Percentiles rank a stretch among this genome's conserved stretches.
These are phyloP conservation scores for Portunus trituberculatus DNA, from an alignment of 1,140 invertebrate species.

Conservation along the genomic window DNA sequence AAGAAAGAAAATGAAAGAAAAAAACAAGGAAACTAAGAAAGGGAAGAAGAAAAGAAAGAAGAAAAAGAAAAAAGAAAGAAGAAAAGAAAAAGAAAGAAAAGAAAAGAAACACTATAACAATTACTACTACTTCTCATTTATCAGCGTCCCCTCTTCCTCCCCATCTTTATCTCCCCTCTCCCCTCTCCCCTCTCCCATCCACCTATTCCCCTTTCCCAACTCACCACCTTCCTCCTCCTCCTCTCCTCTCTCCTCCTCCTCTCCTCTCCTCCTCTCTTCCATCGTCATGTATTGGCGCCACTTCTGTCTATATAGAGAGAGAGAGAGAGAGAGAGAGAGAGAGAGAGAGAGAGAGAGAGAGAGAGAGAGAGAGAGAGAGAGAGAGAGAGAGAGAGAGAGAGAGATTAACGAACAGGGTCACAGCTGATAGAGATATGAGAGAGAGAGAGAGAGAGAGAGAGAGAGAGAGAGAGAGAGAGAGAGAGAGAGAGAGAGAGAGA, in stretches of 20 bases:
- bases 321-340: constrained; percentile 20
- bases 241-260: too few species aligned
- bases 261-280: background rate
- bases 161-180: too few species aligned
- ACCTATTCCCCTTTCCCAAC: too few species aligned
- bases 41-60: background rate
- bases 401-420: background rate
- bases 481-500: background rate
- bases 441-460: constrained; percentile 22
- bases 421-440: too few species aligned
- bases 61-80: background rate
- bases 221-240: too few species aligned
- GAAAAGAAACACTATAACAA: background rate
- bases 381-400: background rate
- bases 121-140: background rate
- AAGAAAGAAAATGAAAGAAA: background rate
- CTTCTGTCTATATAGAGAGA: background rate
- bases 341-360: background rate
- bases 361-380: constrained; percentile 4
- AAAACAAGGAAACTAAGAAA: background rate
- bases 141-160: too few species aligned
- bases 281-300: background rate
- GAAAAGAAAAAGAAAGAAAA: background rate
- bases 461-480: background rate
- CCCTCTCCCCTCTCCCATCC: too few species aligned